Base-by-base conservation (phyloP, 2,888 invertebrate genomes). In the Tiliacea aurago region DNA sequence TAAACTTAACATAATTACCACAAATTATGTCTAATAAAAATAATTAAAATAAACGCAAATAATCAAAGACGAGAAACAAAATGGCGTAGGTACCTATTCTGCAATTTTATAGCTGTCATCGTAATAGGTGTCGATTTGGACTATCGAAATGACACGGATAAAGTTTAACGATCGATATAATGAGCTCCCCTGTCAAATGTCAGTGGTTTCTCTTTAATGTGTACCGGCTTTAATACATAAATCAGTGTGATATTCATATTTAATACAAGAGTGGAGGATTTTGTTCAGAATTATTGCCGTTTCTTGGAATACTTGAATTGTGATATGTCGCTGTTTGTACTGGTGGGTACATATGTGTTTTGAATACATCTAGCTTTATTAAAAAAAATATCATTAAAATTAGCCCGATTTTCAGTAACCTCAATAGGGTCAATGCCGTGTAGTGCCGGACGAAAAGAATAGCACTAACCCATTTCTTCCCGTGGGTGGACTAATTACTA, bases 161-260 rank as follows among this genome's bases (percentile, higher is more conserved):
- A 81, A 72, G 11, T 76, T 81, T 84, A 81, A 87, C 81, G 85
- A 83, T 86, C 83, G 53, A 86, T 88, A 68, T 84, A 84, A 85
- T 78, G 84, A 78, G 80, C 72, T 80, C 23, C 6, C 81, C 86
- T 83, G 87, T 87, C 90, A 89, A 92, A 92, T 90, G 91, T 91
- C 90, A 90, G 85, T 78, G 75, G 86, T 65, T 63, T 66, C 72
- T 65, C 84, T 88, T 88, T 89, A 86, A 88, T 85, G 85, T 86
- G 75, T 78, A 83, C 89, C 85, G 88, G 84, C 88, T 78, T 71
- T 73, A 66, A 71, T 78, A 73, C 87, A 90, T 93, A 93, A 94
- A 94, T 95, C 94, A 94, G 87, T 83, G 73, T 84, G 89, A 90
- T 92, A 92, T 94, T 94, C 92, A 93, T 94, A 93, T 95, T 94